phyloP scores from a whole-genome alignment of 1,140 invertebrate species.

The Panulirus ornatus region DNA sequence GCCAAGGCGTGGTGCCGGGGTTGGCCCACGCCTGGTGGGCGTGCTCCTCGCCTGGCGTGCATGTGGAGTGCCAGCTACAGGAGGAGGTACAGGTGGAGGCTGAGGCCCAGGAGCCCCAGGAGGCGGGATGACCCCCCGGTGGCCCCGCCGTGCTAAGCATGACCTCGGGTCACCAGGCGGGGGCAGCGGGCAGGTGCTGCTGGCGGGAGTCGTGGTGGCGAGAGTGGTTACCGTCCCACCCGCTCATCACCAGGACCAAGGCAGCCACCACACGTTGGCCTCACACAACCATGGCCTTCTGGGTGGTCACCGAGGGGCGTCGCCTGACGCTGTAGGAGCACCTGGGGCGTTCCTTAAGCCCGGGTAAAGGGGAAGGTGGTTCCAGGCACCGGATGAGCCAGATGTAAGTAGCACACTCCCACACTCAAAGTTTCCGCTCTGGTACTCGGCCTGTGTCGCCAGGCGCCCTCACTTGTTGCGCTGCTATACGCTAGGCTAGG shows the following conservation, averaged over 20 bases:
- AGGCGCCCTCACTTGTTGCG: too few relatives aligned
- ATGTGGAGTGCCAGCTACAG: conserved; percentile 66
- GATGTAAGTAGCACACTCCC: too few relatives aligned
- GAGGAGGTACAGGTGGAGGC: conserved; percentile 43
- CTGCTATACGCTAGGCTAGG: too few relatives aligned
- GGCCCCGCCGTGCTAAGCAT: background rate
- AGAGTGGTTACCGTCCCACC: background rate
- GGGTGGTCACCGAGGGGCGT: too few relatives aligned
- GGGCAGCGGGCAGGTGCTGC: background rate
- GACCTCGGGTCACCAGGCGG: background rate
- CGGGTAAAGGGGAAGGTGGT: too few relatives aligned
- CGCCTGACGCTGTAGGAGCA: too few relatives aligned
- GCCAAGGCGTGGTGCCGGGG: conserved; percentile 23
- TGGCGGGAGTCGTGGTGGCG: background rate
- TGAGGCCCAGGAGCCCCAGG: conserved; percentile 55
- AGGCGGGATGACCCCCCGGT: conserved; percentile 16
- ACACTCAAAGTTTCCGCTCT: too few relatives aligned
- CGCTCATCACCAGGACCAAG: background rate
- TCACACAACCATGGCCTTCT: too few relatives aligned
- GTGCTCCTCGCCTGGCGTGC: background rate
- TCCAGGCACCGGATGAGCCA: too few relatives aligned
- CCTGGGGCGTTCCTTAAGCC: too few relatives aligned
- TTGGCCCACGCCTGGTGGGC: conserved; percentile 50
- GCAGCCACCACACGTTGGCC: background rate
- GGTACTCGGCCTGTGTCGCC: too few relatives aligned